Conservation (phyloP, 2,888 invertebrate species). For the Leptopilina syphax region DNA sequence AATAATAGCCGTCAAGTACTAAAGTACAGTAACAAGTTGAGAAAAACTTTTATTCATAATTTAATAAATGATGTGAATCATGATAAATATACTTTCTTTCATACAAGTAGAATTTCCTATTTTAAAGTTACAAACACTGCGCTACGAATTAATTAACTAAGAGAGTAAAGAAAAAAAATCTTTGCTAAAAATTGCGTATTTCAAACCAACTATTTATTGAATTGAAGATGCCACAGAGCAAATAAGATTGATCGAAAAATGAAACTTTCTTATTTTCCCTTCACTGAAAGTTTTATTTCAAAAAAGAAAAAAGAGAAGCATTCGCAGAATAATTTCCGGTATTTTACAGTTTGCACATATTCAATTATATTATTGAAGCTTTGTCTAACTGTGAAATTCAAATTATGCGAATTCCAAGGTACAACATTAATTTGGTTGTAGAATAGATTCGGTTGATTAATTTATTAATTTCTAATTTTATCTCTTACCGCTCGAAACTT, state of each 20-base stretch:
- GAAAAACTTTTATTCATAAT: not conserved
- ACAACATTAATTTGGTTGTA: not conserved
- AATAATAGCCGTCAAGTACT: not conserved
- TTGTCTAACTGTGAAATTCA: not conserved
- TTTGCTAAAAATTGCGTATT: not conserved
- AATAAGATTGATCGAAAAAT: not conserved
- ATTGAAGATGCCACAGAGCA: slow-evolving; percentile 1
- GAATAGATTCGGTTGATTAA: not conserved
- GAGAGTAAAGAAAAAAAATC: not conserved
- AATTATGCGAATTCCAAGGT: not conserved
- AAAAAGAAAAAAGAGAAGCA: not conserved
- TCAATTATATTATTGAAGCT: not conserved
- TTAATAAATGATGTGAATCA: not conserved
- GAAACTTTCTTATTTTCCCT: not conserved
- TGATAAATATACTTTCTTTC: not conserved
- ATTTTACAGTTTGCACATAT: no score
- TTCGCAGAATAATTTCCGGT: no score
- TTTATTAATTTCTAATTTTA: slow-evolving; percentile 10
- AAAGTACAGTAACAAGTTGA: not conserved
- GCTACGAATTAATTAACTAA: not conserved
- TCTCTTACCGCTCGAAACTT: not conserved
- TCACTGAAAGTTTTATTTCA: not conserved
- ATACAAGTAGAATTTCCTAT: not conserved
- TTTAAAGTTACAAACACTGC: not conserved
- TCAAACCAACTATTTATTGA: slow-evolving; percentile 11